Evolutionary conservation across 1,140 invertebrate genomes (phyloP), one percentile per base, ranked within the genome.

Genomic region (Leptonema lineaticorne): DNA sequence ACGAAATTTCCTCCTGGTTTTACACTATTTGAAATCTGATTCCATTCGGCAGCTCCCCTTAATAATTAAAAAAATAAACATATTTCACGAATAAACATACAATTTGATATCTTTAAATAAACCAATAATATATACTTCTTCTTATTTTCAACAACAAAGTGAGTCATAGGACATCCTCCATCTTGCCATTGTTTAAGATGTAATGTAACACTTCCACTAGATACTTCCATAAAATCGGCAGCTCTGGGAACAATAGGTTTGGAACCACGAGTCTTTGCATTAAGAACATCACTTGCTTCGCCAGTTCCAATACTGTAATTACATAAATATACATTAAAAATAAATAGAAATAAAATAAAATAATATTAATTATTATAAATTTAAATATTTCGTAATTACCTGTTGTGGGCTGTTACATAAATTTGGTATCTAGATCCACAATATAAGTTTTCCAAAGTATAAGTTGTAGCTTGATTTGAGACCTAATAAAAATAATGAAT

Each of bases 141-240:
- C 81, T 96, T 96, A 79, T 97, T 94, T 81, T 96, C 94, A 28
- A 98, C 92, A 60, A 96, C 94, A 79, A 96, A 98, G 76, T 95
- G 94, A 48, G 93, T 87, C 90, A 98, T 97, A 1, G 94, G 93
- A 79, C 96, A 98, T 28, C 95, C 95, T 67, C 94, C 94, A 78
- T 96, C 94, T 60, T 92, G 89, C 96, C 96, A 98, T 62, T 94
- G 90, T 74, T 89, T 92, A 48, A 98, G 85, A 75, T 96, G 94
- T 53, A 98, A 82, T 7, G 92, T 93, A 11, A 97, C 93, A 69
- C 91, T 95, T 66, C 94, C 95, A 1, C 92, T 92, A 5, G 94
- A 96, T 1, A 94, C 91, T 78, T 94, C 93, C 77, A 96, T 92
- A 78, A 96, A 94, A 75, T 91, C 87, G n/a, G 88, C 85, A 26